Conservation (phyloP, 1,140 invertebrate species). For the Brachionus manjavacas region DNA sequence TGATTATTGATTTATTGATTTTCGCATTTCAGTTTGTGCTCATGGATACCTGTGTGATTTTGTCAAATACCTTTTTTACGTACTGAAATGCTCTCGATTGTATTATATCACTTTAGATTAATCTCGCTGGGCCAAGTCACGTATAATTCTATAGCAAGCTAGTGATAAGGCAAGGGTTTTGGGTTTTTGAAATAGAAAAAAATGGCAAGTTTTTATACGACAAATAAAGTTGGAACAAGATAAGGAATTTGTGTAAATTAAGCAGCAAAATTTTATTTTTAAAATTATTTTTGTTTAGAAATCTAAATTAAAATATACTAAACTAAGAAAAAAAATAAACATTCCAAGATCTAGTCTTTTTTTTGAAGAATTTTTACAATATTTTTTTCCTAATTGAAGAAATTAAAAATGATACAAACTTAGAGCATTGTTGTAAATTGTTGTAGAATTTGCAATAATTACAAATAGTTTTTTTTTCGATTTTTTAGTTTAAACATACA, state of each 20-base stretch:
- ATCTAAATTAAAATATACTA: slow-evolving; percentile 13
- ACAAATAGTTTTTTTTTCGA: background rate
- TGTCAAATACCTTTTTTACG: background rate
- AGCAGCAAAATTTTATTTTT: slow-evolving; percentile 10
- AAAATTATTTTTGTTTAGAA: slow-evolving; percentile 31
- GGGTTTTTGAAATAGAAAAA: background rate
- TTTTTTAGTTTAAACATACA: background rate
- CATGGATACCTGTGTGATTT: slow-evolving; percentile 7
- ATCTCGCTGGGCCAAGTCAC: background rate
- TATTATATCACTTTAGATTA: background rate
- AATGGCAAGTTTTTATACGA: background rate
- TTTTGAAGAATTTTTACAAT: background rate
- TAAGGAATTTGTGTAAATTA: slow-evolving; percentile 21
- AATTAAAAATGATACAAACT: slow-evolving; percentile 1
- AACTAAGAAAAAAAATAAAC: slow-evolving; percentile 5
- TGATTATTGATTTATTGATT: slow-evolving; percentile 29
- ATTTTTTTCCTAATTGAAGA: background rate
- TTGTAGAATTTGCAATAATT: slow-evolving; percentile 1
- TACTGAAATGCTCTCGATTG: background rate
- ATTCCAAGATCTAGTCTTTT: slow-evolving; percentile 24
- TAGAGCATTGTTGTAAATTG: background rate
- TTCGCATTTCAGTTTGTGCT: background rate
- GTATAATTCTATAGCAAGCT: background rate
- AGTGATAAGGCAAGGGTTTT: background rate
- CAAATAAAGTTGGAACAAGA: background rate